Conservation (phyloP, 2,113 vertebrate genomes). For the Talpa occidentalis region DNA sequence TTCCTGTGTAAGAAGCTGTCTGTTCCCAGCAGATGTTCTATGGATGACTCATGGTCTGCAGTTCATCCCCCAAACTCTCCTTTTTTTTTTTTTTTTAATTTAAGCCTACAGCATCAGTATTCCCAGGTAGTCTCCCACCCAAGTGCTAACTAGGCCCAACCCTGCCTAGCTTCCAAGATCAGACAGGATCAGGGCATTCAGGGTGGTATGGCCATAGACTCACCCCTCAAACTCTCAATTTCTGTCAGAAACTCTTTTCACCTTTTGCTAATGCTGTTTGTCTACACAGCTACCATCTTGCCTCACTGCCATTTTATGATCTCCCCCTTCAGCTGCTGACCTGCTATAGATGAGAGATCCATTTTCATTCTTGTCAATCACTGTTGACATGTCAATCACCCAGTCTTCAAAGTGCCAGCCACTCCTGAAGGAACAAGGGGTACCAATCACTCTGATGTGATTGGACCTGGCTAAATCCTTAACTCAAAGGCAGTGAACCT, state of each 20-base stretch:
- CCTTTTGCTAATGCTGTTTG: background rate
- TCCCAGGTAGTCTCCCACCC: too few species aligned
- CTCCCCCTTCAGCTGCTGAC: background rate
- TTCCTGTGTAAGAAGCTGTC: background rate
- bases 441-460: background rate
- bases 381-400: background rate
- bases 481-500: background rate
- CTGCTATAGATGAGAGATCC: background rate
- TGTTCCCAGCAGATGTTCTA: background rate
- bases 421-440: background rate
- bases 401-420: background rate
- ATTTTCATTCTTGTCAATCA: background rate
- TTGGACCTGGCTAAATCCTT: background rate
- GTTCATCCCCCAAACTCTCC: background rate
- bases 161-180: too few species aligned
- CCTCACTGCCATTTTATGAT: background rate
- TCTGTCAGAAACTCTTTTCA: background rate
- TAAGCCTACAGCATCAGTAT: too few species aligned
- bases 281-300: background rate
- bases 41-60: background rate
- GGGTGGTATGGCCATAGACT: too few species aligned
- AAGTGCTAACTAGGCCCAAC: too few species aligned
- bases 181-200: too few species aligned
- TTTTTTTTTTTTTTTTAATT: too few species aligned
- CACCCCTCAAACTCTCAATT: background rate